Conservation (phyloP, 2,888 invertebrate species). For the Camponotus fellah region DNA sequence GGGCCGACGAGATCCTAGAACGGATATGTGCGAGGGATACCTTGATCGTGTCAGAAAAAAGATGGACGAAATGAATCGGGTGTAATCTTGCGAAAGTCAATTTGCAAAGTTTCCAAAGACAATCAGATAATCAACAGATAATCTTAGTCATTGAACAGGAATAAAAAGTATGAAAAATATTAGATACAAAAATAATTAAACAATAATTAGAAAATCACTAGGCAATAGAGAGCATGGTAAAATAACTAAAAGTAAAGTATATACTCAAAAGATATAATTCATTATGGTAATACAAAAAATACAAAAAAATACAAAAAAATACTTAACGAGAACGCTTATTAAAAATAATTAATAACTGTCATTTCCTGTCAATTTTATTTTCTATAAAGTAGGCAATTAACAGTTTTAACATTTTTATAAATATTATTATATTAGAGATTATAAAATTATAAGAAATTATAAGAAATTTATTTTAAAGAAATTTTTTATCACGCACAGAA, state of each 20-base stretch:
- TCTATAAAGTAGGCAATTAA: background rate
- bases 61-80: slow-evolving; percentile 61
- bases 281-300: too few species aligned
- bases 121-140: too few species aligned
- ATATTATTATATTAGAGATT: background rate
- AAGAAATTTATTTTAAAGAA: background rate
- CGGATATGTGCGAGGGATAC: slow-evolving; percentile 65
- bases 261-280: too few species aligned
- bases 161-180: background rate
- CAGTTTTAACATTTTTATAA: background rate
- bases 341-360: background rate
- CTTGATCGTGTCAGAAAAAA: slow-evolving; percentile 49
- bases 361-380: background rate
- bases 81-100: slow-evolving; percentile 32
- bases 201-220: too few species aligned
- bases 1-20: slow-evolving; percentile 58
- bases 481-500: background rate
- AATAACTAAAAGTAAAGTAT: too few species aligned
- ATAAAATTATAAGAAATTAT: background rate
- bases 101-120: slow-evolving; percentile 10
- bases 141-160: background rate
- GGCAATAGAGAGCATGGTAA: too few species aligned
- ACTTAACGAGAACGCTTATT: too few species aligned
- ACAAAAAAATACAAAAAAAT: too few species aligned
- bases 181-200: background rate